These are phyloP conservation scores for Hafferia zeledoni DNA, from an alignment of 2,797 vertebrate species.

Conservation along the genomic window DNA sequence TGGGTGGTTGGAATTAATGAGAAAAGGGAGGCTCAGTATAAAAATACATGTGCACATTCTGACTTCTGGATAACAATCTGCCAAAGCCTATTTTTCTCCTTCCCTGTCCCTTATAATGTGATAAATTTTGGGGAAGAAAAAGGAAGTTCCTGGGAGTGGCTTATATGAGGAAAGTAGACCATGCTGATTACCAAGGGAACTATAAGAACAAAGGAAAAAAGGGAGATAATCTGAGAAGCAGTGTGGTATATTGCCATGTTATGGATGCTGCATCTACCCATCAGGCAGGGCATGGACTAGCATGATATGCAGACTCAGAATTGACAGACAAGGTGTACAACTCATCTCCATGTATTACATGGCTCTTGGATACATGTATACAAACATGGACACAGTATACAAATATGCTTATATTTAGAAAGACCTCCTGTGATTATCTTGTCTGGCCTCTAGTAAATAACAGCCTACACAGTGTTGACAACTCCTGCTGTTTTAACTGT, in stretches of 20 bases:
- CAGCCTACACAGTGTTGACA: neutral
- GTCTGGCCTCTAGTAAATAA: neutral
- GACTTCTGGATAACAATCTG: neutral
- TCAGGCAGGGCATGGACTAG: neutral
- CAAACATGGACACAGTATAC: neutral
- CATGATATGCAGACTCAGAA: neutral
- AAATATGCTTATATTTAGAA: neutral
- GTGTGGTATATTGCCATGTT: neutral
- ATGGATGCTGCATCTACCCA: neutral
- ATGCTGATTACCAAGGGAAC: neutral
- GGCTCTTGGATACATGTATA: neutral
- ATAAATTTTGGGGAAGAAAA: neutral
- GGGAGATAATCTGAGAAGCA: neutral
- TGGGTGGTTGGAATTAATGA: neutral
- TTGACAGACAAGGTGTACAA: neutral
- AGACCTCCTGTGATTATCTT: neutral
- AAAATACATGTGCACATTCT: neutral
- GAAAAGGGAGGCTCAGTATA: neutral
- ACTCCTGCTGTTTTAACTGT: neutral
- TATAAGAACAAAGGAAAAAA: neutral
- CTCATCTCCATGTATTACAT: neutral
- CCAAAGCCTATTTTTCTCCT: neutral
- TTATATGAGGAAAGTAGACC: neutral
- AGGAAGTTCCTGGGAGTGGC: neutral
- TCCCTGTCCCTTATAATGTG: neutral